phyloP scores from a whole-genome alignment of 2,797 vertebrate genomes.

The Bucorvus abyssinicus region DNA sequence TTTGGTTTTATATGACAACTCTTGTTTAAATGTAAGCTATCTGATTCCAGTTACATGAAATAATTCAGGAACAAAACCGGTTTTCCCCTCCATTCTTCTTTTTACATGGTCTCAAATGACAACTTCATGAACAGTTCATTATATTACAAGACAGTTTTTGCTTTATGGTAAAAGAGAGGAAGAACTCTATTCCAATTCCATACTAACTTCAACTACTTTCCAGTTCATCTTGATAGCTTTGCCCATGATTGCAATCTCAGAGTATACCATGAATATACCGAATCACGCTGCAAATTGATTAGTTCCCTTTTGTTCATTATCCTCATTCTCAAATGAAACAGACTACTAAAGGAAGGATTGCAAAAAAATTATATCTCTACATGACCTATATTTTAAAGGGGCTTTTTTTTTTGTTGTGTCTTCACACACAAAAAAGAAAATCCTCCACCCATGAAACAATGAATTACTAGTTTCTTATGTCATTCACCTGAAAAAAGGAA shows the following conservation, averaged over 20 bases:
- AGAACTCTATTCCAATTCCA: not conserved
- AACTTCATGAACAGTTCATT: not conserved
- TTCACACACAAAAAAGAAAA: not conserved
- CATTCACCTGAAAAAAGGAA: not conserved
- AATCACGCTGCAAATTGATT: not conserved
- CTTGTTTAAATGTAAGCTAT: not conserved
- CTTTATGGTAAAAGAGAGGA: not conserved
- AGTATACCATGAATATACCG: not conserved
- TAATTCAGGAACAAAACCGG: not conserved
- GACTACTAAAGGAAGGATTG: not conserved
- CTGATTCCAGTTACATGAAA: not conserved
- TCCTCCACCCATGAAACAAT: not conserved
- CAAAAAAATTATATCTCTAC: fast-evolving
- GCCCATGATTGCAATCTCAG: not conserved
- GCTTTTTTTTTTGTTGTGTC: not conserved
- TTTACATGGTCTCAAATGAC: not conserved
- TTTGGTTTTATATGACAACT: not conserved
- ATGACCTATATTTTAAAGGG: not conserved
- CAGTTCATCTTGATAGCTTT: not conserved
- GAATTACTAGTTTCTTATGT: not conserved
- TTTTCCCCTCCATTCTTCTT: not conserved
- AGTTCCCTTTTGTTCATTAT: not conserved
- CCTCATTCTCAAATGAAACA: not conserved
- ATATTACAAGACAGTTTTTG: not conserved
- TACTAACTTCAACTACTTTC: not conserved